These are phyloP conservation scores for Edolisoma coerulescens DNA, from an alignment of 2,113 vertebrate genomes.

Conservation along the genomic window DNA sequence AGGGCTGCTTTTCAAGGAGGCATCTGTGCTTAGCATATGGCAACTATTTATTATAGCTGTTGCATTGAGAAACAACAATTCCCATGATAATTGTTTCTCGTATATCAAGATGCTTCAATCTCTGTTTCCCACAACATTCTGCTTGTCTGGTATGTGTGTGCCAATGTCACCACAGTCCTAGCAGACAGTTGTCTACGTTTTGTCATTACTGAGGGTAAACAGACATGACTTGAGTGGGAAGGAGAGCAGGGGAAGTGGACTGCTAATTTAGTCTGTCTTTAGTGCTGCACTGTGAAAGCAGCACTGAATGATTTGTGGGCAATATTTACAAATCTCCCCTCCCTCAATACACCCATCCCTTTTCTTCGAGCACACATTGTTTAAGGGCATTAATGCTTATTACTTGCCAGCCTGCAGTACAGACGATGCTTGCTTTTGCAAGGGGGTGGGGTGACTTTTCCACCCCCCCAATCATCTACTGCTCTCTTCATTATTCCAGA, in stretches of 20 bases:
- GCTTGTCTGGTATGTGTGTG: conserved; percentile 69
- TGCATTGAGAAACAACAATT: conserved; percentile 76
- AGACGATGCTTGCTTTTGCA: neutral
- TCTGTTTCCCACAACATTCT: conserved; percentile 75
- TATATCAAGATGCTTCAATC: conserved; percentile 73
- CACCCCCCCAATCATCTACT: neutral
- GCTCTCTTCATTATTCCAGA: neutral
- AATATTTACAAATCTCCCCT: conserved; percentile 64
- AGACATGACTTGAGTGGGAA: conserved; percentile 72
- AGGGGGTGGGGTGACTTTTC: neutral
- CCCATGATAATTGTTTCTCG: conserved; percentile 76
- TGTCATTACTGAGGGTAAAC: conserved; percentile 75
- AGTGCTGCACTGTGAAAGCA: conserved; percentile 62
- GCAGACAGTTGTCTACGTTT: conserved; percentile 72
- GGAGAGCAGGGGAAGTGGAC: conserved; percentile 65
- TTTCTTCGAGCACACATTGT: conserved; percentile 38
- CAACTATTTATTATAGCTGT: conserved; percentile 78
- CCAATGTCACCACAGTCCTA: conserved; percentile 63
- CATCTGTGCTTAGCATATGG: conserved; percentile 81
- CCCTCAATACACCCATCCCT: conserved; percentile 10
- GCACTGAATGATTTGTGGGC: conserved; percentile 62
- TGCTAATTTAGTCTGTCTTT: conserved; percentile 72
- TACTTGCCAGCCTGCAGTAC: conserved; percentile 10
- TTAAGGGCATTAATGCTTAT: conserved; percentile 41
- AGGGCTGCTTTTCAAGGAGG: conserved; percentile 72